Percentiles rank a stretch among this genome's conserved stretches.
These are phyloP conservation scores for Morelia viridis DNA, from an alignment of 2,797 vertebrate species.

Conservation along the genomic window DNA sequence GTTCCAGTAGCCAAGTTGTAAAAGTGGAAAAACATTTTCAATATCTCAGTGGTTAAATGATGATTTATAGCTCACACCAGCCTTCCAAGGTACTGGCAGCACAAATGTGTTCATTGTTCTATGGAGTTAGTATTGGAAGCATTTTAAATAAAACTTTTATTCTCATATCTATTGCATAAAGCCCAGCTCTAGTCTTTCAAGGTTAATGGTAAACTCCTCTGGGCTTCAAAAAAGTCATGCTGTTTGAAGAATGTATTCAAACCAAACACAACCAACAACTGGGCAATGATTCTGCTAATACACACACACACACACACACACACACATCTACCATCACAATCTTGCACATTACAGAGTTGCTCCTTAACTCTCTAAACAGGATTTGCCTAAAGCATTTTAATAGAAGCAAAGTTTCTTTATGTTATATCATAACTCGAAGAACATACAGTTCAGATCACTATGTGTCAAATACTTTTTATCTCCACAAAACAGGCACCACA, in stretches of 20 bases:
- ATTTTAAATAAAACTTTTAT: conserved; percentile 51
- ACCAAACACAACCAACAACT: background rate
- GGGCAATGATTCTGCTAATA: background rate
- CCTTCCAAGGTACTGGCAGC: conserved; percentile 36
- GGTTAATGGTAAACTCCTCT: conserved; percentile 37
- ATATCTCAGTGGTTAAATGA: conserved; percentile 39
- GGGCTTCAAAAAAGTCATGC: conserved; percentile 9
- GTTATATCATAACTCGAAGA: conserved; percentile 7
- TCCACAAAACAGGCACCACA: background rate
- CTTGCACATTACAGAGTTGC: background rate
- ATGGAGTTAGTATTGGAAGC: conserved; percentile 31
- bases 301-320: background rate
- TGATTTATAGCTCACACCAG: conserved; percentile 27
- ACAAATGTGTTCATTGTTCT: conserved; percentile 57
- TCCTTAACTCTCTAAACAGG: background rate
- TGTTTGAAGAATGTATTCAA: background rate
- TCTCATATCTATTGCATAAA: conserved; percentile 32
- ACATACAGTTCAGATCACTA: background rate
- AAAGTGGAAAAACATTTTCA: conserved; percentile 18
- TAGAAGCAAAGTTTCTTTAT: background rate
- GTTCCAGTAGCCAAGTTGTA: conserved; percentile 23
- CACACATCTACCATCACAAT: background rate
- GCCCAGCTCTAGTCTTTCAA: conserved; percentile 10
- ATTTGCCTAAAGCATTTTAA: background rate
- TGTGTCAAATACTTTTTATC: conserved; percentile 4